Percentiles rank a stretch among this genome's conserved stretches.
These are phyloP conservation scores for Pollenia griseotomentosa DNA, from an alignment of 2,888 invertebrate genomes.

Conservation along the genomic window DNA sequence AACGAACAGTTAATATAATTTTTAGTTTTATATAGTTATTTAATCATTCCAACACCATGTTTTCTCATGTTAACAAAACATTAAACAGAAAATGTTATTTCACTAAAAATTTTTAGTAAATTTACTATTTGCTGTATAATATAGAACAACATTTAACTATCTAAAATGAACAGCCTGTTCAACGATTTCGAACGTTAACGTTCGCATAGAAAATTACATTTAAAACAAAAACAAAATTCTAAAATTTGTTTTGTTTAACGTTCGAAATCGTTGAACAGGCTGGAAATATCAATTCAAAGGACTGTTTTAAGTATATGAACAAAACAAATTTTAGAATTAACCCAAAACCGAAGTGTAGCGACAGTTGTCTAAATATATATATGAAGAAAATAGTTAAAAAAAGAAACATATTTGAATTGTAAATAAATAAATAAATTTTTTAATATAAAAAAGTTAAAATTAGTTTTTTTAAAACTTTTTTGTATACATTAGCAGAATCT, in stretches of 20 bases:
- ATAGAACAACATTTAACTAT: constrained; percentile 54
- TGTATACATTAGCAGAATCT: background rate
- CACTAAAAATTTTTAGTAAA: constrained; percentile 26
- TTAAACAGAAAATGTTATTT: background rate
- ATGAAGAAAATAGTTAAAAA: constrained; percentile 34
- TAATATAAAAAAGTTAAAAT: constrained; percentile 6
- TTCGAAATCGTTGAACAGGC: no score
- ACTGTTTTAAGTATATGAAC: constrained; percentile 44
- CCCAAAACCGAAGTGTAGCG: constrained; percentile 32
- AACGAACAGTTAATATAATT: background rate
- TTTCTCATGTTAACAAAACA: background rate
- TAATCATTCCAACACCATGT: constrained; percentile 62
- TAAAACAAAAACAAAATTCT: no score
- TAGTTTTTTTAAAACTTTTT: background rate
- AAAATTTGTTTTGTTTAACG: no score
- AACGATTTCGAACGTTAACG: no score
- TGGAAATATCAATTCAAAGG: constrained; percentile 43
- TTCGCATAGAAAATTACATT: no score
- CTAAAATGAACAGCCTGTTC: no score
- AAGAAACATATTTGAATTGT: constrained; percentile 57
- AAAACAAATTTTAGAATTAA: constrained; percentile 30
- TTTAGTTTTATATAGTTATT: constrained; percentile 50
- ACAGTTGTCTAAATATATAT: constrained; percentile 53
- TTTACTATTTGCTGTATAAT: constrained; percentile 13
- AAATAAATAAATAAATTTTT: constrained; percentile 64